Conservation (phyloP, 2,797 vertebrate species). For the Tachyglossus aculeatus region DNA sequence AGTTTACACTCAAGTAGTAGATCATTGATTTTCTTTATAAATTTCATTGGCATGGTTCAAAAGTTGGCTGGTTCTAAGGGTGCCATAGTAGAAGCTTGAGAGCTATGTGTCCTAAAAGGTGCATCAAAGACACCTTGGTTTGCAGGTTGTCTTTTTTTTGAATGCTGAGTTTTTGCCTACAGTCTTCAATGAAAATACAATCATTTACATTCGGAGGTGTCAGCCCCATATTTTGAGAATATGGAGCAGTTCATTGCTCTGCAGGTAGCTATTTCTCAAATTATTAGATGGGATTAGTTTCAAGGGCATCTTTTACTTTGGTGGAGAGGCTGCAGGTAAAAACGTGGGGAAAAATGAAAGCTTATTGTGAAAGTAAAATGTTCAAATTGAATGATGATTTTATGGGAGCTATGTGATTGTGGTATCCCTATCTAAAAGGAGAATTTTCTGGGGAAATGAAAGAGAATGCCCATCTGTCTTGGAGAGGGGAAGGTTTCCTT, state of each 20-base stretch:
- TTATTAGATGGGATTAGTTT: constrained; percentile 11
- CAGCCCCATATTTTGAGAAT: background rate
- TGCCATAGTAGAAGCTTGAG: constrained; percentile 34
- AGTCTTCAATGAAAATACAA: constrained; percentile 2
- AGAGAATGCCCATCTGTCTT: too few species aligned
- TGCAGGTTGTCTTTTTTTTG: too few species aligned
- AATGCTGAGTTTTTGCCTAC: too few species aligned
- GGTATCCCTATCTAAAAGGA: too few species aligned
- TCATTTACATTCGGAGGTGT: background rate
- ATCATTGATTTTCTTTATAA: constrained; percentile 68
- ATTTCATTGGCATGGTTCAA: constrained; percentile 58
- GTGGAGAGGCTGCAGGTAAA: constrained; percentile 15
- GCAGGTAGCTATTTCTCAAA: background rate
- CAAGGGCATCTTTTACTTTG: background rate
- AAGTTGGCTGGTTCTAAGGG: constrained; percentile 55
- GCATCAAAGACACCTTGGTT: too few species aligned
- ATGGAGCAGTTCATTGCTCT: background rate
- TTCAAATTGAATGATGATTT: too few species aligned
- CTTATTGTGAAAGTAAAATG: background rate
- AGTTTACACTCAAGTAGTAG: constrained; percentile 63
- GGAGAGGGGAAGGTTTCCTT: too few species aligned
- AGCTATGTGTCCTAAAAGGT: too few species aligned
- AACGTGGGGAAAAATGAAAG: constrained; percentile 3
- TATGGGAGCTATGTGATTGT: too few species aligned
- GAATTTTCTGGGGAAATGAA: too few species aligned